phyloP scores from a whole-genome alignment of 2,797 vertebrate genomes.

The Labroides dimidiatus region DNA sequence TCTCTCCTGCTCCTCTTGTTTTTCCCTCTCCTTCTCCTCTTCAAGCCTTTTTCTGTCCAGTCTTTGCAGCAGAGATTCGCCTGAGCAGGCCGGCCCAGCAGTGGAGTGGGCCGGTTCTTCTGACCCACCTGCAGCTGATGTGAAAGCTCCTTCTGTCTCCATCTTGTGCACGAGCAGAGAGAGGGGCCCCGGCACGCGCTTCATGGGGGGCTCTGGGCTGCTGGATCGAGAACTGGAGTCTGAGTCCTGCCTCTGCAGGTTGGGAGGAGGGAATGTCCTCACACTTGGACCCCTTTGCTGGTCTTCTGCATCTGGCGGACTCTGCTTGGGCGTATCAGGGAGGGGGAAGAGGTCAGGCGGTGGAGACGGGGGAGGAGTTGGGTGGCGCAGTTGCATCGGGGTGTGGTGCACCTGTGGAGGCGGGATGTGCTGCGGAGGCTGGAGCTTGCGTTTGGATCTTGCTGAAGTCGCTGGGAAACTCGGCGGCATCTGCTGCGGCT shows the following conservation, averaged over 20 bases:
- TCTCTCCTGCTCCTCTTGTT: conserved; percentile 31
- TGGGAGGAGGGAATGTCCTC: conserved; percentile 55
- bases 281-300: conserved; percentile 63
- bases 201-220: conserved; percentile 86
- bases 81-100: conserved; percentile 32
- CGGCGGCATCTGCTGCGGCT: conserved; percentile 59
- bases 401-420: conserved; percentile 79
- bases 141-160: conserved; percentile 81
- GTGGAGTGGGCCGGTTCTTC: conserved; percentile 40
- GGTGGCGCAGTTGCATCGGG: conserved; percentile 82
- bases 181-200: conserved; percentile 79
- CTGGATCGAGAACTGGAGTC: conserved; percentile 85
- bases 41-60: conserved; percentile 49
- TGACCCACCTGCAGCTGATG: conserved; percentile 41
- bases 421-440: conserved; percentile 86
- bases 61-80: conserved; percentile 42
- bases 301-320: conserved; percentile 81
- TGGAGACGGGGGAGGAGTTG: conserved; percentile 84
- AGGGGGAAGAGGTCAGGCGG: conserved; percentile 84
- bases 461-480: conserved; percentile 52
- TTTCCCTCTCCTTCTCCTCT: conserved; percentile 61
- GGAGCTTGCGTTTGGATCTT: conserved; percentile 84
- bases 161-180: conserved; percentile 84
- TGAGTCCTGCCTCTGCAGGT: conserved; percentile 77
- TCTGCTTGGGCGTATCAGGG: conserved; percentile 88